A percentile compares a stretch with the other conserved stretches of the same genome.
These are phyloP conservation scores for Conistra vaccinii DNA, from an alignment of 2,888 invertebrate genomes.

Conservation along the genomic window DNA sequence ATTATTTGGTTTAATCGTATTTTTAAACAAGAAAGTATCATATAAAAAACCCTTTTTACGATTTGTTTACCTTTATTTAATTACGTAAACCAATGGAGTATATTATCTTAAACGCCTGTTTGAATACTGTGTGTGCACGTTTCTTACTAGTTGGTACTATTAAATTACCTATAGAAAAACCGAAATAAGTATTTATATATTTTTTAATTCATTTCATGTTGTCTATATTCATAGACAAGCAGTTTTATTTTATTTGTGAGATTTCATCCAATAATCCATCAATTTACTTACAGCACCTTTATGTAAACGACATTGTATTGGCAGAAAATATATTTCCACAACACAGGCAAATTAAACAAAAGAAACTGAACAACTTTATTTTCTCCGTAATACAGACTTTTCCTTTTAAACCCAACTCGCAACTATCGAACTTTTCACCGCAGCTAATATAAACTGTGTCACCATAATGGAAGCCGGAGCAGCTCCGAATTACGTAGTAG, in stretches of 20 bases:
- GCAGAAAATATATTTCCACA: background rate
- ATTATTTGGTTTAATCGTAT: no score
- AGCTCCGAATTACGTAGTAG: slow-evolving; percentile 71
- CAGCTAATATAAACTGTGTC: slow-evolving; percentile 63
- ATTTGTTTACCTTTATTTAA: no score
- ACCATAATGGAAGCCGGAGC: slow-evolving; percentile 68
- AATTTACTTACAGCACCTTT: background rate
- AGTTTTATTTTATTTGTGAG: background rate
- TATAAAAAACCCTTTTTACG: no score
- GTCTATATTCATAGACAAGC: no score
- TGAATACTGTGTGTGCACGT: background rate
- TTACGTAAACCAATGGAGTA: no score
- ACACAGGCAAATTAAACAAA: slow-evolving; percentile 2
- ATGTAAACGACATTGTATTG: background rate
- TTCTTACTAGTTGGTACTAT: background rate
- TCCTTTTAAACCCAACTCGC: slow-evolving; percentile 32
- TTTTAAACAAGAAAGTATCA: no score
- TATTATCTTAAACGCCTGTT: background rate
- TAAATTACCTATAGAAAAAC: background rate
- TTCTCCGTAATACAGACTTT: slow-evolving; percentile 10
- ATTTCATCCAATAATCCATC: no score
- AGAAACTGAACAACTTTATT: slow-evolving; percentile 22
- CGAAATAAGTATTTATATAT: background rate
- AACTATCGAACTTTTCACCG: slow-evolving; percentile 56
- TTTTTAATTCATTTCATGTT: background rate